A percentile compares a stretch with the other conserved stretches of the same genome.
phyloP scores from a whole-genome alignment of 1,140 invertebrate species.

The Achatina immaculata region DNA sequence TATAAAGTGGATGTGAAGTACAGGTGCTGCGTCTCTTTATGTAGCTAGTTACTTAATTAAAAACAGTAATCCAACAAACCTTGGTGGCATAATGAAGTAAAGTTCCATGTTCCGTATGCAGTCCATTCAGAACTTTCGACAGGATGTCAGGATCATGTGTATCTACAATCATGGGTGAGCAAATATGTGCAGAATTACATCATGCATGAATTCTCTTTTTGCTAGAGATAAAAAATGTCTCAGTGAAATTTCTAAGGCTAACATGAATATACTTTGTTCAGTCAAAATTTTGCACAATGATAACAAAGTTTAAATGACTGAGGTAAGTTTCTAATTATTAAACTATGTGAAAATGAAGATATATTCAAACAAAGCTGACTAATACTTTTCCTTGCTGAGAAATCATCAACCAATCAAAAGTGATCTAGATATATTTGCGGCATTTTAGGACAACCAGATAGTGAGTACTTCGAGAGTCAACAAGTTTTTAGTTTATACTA shows the following conservation, averaged over 20 bases:
- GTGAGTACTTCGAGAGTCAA: too few relatives aligned
- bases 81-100: conserved; percentile 77
- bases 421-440: too few relatives aligned
- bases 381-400: not conserved
- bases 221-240: too few relatives aligned
- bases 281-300: not conserved
- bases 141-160: conserved; percentile 51
- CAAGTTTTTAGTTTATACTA: too few relatives aligned
- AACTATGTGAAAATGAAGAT: not conserved
- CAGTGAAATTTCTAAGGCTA: not conserved
- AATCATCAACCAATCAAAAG: too few relatives aligned
- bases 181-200: too few relatives aligned
- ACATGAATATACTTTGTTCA: not conserved
- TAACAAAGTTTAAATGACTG: not conserved
- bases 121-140: conserved; percentile 52
- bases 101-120: conserved; percentile 74
- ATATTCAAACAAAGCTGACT: not conserved
- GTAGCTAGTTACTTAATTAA: too few relatives aligned
- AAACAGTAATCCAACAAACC: conserved; percentile 66
- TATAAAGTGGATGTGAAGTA: too few relatives aligned
- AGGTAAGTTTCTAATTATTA: not conserved
- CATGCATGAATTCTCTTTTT: too few relatives aligned
- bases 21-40: too few relatives aligned
- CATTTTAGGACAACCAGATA: too few relatives aligned
- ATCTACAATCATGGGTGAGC: conserved; percentile 40